A percentile compares a stretch with the other conserved stretches of the same genome.
Evolutionary conservation across 2,113 vertebrate species (phyloP).

Genomic region (Apteryx mantelli): DNA sequence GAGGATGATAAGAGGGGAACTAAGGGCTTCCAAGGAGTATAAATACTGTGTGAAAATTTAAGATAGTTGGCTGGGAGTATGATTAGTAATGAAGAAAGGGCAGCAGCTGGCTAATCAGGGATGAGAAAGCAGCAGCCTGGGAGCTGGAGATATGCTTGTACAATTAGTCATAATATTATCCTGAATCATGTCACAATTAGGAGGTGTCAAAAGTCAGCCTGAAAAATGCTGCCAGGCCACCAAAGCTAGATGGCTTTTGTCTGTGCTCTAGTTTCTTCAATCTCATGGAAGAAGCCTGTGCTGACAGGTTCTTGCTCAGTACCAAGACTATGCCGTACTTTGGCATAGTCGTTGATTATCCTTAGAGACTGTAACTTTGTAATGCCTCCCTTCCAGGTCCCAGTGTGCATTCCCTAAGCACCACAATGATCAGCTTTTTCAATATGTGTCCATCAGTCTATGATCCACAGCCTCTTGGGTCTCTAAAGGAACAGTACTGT

Average conservation of each 20-base stretch:
- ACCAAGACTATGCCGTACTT: too few species aligned
- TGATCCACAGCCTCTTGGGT: too few species aligned
- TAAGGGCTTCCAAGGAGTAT: not conserved
- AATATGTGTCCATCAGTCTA: too few species aligned
- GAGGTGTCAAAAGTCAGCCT: not conserved
- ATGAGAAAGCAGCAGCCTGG: not conserved
- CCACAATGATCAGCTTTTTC: too few species aligned
- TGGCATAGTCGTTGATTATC: too few species aligned
- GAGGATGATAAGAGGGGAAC: not conserved
- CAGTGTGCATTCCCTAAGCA: too few species aligned
- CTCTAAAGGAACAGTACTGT: too few species aligned
- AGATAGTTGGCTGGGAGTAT: not conserved
- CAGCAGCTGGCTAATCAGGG: not conserved
- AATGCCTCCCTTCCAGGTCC: too few species aligned
- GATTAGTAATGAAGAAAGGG: not conserved
- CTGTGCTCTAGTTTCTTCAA: not conserved
- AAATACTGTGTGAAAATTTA: not conserved
- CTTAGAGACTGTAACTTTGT: too few species aligned
- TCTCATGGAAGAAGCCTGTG: not conserved
- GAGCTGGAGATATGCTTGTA: not conserved
- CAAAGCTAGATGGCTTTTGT: not conserved
- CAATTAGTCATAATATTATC: not conserved
- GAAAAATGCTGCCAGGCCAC: not conserved
- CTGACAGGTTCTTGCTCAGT: too few species aligned
- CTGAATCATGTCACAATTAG: not conserved